Evolutionary conservation across 1,140 invertebrate species (phyloP), one percentile per base, ranked within the genome.

Genomic region (Meloidogyne exigua): DNA sequence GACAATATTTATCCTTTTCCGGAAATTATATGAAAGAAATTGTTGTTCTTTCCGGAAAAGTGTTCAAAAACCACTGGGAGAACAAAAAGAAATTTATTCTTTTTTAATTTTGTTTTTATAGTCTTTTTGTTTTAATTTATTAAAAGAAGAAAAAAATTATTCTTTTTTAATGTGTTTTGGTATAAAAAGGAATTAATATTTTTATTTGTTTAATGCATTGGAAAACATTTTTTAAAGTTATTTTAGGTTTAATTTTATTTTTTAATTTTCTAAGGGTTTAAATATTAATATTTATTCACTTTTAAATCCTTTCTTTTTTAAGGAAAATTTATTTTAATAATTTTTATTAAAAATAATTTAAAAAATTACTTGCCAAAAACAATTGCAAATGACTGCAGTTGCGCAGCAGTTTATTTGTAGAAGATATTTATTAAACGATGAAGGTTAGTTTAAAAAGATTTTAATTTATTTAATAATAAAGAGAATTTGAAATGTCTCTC

Each of bases 381-480:
- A 57, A 57, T 57, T 57, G 13, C 18, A n/a, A n/a, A 57, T 57
- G 49, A 57, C 49, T 57, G 49, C 49, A 57, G 49, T 57, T 0
- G 49, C 49, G 49, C 49, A 57, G n/a, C 49, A 57, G 7, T 80
- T 77, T 68, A 81, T 80, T 28, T 80, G 79, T 32, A 62, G 80
- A 12, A 65, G 79, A 32, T 80, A 80, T 68, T 42, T 80, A 18
- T 65, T 80, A 10, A 77, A 80, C 49, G 79, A 80, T 72, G 18
- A 81, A 21, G 79, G 79, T 80, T 13, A 70, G 75, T 76, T n/a
- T 1, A 39, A n/a, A 49, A 49, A 18, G 44, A 49, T 15, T 32
- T 32, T n/a, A n/a, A n/a, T n/a, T n/a, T n/a, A n/a, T n/a, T n/a
- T n/a, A n/a, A n/a, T n/a, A n/a, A n/a, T n/a, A n/a, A n/a, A n/a